Evolutionary conservation across 1,140 invertebrate species (phyloP).

Genomic region (Papilio polytes): DNA sequence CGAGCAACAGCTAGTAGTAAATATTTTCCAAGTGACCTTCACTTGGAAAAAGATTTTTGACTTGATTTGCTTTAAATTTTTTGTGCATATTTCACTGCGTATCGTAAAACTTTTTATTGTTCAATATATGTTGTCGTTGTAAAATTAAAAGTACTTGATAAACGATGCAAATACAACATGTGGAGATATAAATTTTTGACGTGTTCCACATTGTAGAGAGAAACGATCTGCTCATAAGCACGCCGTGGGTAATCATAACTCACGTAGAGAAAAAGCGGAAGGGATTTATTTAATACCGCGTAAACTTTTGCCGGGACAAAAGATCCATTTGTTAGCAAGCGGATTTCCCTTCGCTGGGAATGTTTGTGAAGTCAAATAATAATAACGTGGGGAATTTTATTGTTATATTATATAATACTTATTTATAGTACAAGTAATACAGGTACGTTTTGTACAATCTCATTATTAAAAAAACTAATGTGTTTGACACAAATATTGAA

Average conservation of each 20-base stretch:
- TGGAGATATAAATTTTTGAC: background rate
- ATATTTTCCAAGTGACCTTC: too few species aligned
- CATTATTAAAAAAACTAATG: background rate
- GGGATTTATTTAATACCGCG: slow-evolving; percentile 38
- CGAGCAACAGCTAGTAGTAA: too few species aligned
- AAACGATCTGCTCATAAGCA: slow-evolving; percentile 28
- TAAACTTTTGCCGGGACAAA: slow-evolving; percentile 35
- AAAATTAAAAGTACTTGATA: background rate
- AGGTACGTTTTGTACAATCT: background rate
- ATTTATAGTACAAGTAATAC: slow-evolving; percentile 1
- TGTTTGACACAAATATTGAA: too few species aligned
- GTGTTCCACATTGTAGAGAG: slow-evolving; percentile 27
- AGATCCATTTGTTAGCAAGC: slow-evolving; percentile 37
- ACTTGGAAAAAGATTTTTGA: too few species aligned
- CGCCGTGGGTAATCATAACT: slow-evolving; percentile 34
- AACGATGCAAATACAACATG: slow-evolving; percentile 1
- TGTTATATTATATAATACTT: slow-evolving; percentile 39
- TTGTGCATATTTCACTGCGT: too few species aligned
- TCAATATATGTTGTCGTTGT: too few species aligned
- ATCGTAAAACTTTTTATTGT: too few species aligned
- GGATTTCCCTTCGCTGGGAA: slow-evolving; percentile 33
- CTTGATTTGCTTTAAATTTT: too few species aligned
- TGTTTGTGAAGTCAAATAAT: slow-evolving; percentile 35
- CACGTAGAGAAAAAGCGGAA: slow-evolving; percentile 34
- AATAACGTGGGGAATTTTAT: slow-evolving; percentile 28